Evolutionary conservation across 2,888 invertebrate genomes (phyloP).

Genomic region (Arctia plantaginis): DNA sequence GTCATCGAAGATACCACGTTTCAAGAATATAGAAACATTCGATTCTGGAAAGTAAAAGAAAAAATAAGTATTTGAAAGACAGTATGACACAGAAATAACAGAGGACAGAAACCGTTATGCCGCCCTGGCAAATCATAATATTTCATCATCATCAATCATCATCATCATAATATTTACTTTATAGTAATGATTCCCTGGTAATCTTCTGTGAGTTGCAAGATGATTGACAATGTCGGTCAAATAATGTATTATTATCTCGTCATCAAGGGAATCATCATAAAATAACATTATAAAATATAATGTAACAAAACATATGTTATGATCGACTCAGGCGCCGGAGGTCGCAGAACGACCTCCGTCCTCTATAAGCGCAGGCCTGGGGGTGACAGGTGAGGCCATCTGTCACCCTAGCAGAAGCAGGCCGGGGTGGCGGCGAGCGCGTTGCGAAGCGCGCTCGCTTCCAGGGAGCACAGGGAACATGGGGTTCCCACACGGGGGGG

Average conservation of each 20-base stretch:
- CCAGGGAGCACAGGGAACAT: too few relatives aligned
- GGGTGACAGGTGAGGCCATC: too few relatives aligned
- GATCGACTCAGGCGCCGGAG: too few relatives aligned
- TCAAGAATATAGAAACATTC: constrained; percentile 76
- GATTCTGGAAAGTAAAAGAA: constrained; percentile 63
- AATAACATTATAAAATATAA: not conserved
- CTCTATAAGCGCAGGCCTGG: too few relatives aligned
- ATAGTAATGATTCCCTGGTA: not conserved
- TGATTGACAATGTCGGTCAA: not conserved
- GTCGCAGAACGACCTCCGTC: too few relatives aligned
- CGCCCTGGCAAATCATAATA: not conserved
- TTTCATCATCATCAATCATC: too few relatives aligned
- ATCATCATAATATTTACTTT: too few relatives aligned
- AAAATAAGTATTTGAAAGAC: not conserved
- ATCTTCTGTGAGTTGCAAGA: not conserved
- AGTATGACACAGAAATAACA: not conserved
- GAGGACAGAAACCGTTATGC: not conserved
- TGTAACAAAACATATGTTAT: too few relatives aligned
- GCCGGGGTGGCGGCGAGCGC: too few relatives aligned
- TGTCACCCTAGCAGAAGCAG: too few relatives aligned
- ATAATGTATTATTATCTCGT: not conserved
- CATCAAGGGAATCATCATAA: not conserved
- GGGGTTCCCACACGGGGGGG: too few relatives aligned
- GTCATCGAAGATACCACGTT: constrained; percentile 73
- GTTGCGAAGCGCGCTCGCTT: too few relatives aligned